Percentiles rank a stretch among this genome's conserved stretches.
Conservation (phyloP, 1,140 invertebrate genomes). For the Drosophila bipectinata region DNA sequence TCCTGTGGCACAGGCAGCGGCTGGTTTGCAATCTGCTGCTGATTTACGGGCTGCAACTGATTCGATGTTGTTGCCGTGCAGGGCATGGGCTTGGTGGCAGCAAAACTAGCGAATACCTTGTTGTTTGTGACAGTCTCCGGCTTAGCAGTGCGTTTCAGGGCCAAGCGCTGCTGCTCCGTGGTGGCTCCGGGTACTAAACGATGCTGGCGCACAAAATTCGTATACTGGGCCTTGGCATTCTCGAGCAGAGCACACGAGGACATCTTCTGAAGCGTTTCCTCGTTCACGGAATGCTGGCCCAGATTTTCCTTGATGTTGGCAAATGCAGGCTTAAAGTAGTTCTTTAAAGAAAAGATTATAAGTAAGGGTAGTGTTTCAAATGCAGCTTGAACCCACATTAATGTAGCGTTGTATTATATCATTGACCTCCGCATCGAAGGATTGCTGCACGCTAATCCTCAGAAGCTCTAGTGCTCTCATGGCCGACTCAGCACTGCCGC, state of each 20-base stretch:
- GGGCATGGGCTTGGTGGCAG: conserved; percentile 52
- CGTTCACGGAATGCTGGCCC: conserved; percentile 72
- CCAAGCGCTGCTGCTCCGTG: conserved; percentile 54
- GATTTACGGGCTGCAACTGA: conserved; percentile 17
- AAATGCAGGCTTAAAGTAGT: conserved; percentile 81
- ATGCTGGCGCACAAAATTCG: conserved; percentile 66
- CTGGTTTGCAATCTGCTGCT: conserved; percentile 23
- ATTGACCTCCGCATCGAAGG: conserved; percentile 88
- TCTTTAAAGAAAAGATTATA: conserved; percentile 40
- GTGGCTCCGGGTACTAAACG: conserved; percentile 20
- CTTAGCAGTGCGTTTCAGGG: conserved; percentile 66
- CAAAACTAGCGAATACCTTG: conserved; percentile 51
- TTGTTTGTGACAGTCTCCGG: conserved; percentile 31
- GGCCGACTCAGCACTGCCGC: conserved; percentile 83
- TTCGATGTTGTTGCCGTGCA: conserved; percentile 29
- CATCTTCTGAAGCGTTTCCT: conserved; percentile 81
- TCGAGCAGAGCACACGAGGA: conserved; percentile 75
- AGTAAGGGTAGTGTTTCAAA: not conserved
- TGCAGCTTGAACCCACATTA: conserved; percentile 81
- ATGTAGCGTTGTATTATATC: conserved; percentile 86
- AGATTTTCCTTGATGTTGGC: conserved; percentile 82
- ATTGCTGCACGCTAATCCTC: conserved; percentile 86
- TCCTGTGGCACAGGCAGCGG: conserved; percentile 4
- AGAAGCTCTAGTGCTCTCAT: conserved; percentile 87
- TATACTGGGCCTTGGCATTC: conserved; percentile 82